These are phyloP conservation scores for Phenacoccus solenopsis DNA, from an alignment of 1,140 invertebrate species.

Conservation along the genomic window DNA sequence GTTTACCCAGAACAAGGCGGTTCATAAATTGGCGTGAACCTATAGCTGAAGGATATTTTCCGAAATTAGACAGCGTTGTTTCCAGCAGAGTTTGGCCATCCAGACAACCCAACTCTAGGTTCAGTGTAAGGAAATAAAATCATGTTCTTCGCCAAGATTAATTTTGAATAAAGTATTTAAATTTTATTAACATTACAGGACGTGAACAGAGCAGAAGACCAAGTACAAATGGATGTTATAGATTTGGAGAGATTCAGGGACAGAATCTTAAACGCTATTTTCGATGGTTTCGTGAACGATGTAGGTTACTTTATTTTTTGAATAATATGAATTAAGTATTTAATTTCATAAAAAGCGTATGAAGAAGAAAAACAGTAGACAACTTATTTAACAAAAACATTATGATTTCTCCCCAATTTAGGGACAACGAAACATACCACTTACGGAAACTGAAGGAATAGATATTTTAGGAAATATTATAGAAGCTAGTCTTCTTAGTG, in stretches of 20 bases:
- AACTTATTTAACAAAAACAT: background rate
- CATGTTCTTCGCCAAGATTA: too few relatives aligned
- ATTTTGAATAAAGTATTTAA: background rate
- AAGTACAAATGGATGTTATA: conserved; percentile 49
- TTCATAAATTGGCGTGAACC: conserved; percentile 46
- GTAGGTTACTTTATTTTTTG: background rate
- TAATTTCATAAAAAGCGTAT: too few relatives aligned
- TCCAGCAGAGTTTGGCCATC: conserved; percentile 49
- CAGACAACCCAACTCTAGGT: conserved; percentile 41
- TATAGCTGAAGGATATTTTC: conserved; percentile 55
- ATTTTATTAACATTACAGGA: conserved; percentile 33
- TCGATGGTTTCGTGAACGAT: conserved; percentile 42
- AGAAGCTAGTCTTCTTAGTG: conserved; percentile 54
- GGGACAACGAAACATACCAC: conserved; percentile 31
- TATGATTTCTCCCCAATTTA: background rate
- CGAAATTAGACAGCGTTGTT: conserved; percentile 53
- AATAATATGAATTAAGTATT: background rate
- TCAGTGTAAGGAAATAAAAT: conserved; percentile 31
- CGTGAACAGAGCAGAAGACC: conserved; percentile 49
- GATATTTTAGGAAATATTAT: conserved; percentile 68
- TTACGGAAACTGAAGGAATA: conserved; percentile 57
- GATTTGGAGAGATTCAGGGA: conserved; percentile 61
- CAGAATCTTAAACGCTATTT: conserved; percentile 58
- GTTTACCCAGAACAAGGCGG: conserved; percentile 41
- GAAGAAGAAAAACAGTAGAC: too few relatives aligned